Conservation (phyloP, 1,140 invertebrate genomes). For the Caenorhabditis remanei region DNA sequence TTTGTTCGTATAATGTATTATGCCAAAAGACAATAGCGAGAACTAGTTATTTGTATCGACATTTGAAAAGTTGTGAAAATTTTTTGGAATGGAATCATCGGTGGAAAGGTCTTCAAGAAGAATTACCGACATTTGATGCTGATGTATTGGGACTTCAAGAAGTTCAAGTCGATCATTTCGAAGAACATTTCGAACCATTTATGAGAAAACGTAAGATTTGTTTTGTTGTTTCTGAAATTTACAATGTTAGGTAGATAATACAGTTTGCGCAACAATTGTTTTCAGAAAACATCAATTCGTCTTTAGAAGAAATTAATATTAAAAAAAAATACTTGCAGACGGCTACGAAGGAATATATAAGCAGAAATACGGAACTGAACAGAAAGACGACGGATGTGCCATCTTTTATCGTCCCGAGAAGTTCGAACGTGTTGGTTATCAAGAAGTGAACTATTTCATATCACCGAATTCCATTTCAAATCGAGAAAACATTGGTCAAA, state of each 20-base stretch:
- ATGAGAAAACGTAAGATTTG: constrained; percentile 57
- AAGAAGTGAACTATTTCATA: constrained; percentile 82
- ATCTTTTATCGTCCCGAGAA: constrained; percentile 84
- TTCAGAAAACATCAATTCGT: too few relatives aligned
- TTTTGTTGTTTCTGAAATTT: constrained; percentile 20
- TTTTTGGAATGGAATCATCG: constrained; percentile 59
- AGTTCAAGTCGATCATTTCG: constrained; percentile 60
- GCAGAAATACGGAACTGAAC: constrained; percentile 81
- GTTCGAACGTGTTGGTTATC: constrained; percentile 82
- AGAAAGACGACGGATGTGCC: constrained; percentile 85
- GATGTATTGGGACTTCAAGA: constrained; percentile 67
- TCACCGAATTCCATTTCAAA: constrained; percentile 79
- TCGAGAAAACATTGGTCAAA: constrained; percentile 83
- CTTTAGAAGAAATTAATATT: neutral
- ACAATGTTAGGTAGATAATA: neutral
- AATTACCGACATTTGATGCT: constrained; percentile 60
- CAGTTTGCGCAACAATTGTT: too few relatives aligned
- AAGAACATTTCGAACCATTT: constrained; percentile 50
- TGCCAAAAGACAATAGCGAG: constrained; percentile 63
- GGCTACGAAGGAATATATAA: constrained; percentile 84
- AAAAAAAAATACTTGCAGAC: constrained; percentile 77
- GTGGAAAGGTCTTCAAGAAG: constrained; percentile 55
- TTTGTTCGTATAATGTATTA: constrained; percentile 66
- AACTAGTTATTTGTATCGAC: constrained; percentile 63
- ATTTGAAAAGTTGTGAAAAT: neutral